Evolutionary conservation across 2,888 invertebrate species (phyloP).

Genomic region (Lepetodrilus schrolli): DNA sequence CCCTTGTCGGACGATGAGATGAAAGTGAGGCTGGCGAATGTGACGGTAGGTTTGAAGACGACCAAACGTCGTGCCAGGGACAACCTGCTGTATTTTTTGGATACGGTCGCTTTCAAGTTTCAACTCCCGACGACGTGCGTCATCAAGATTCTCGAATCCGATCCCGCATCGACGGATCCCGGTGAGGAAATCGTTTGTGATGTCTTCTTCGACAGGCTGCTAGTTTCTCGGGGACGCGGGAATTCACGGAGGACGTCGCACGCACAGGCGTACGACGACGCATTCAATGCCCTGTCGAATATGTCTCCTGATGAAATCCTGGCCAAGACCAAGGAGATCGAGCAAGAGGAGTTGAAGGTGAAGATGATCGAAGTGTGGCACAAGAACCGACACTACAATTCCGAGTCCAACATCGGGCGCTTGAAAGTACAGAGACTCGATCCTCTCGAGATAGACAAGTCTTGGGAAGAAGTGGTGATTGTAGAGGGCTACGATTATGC

Average conservation of each 20-base stretch:
- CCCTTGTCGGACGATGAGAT: neutral
- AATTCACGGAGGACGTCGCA: slow-evolving; percentile 14
- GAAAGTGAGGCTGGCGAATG: neutral
- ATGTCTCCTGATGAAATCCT: neutral
- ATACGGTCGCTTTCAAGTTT: neutral
- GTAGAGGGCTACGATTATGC: slow-evolving; percentile 59
- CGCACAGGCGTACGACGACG: slow-evolving; percentile 16
- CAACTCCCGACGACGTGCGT: neutral
- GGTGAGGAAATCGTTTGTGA: neutral
- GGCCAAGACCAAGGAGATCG: neutral
- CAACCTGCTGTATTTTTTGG: neutral
- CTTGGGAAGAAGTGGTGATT: slow-evolving; percentile 38
- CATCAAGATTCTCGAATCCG: neutral
- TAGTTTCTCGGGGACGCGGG: neutral
- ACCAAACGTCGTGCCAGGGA: neutral
- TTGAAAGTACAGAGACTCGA: neutral
- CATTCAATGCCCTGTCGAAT: neutral
- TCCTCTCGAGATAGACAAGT: neutral
- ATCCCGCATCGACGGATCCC: neutral
- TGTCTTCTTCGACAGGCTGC: neutral
- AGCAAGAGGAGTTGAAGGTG: neutral
- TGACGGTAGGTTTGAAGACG: neutral
- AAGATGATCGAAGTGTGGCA: neutral
- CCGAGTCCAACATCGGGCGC: neutral
- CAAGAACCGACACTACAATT: neutral